Conservation (phyloP, 2,113 vertebrate genomes). For the Cebidichthys violaceus region DNA sequence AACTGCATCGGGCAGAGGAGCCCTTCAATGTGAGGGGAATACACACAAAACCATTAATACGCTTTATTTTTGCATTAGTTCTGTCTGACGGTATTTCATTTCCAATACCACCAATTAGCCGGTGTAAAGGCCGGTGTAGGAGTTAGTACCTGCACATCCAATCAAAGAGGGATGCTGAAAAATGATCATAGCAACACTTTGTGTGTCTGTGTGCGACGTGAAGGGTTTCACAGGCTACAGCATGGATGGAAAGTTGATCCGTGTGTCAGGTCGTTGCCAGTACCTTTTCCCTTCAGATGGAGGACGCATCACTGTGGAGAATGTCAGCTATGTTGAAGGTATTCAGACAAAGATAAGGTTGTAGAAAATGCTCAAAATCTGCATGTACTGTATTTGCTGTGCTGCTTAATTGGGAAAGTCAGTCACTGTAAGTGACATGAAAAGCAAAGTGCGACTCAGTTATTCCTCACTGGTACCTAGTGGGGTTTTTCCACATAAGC, state of each 20-base stretch:
- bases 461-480: not conserved
- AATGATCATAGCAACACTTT: not conserved
- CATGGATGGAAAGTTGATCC: conserved; percentile 87
- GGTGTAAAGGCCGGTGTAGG: not conserved
- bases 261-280: conserved; percentile 83
- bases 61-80: not conserved
- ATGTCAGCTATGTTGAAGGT: conserved; percentile 88
- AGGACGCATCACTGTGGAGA: conserved; percentile 91
- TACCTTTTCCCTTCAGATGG: conserved; percentile 91
- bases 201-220: conserved; percentile 22
- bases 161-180: not conserved
- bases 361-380: not conserved
- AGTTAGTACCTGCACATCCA: not conserved
- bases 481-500: not conserved
- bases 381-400: not conserved
- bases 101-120: not conserved
- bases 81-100: not conserved
- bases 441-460: not conserved
- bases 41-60: not conserved
- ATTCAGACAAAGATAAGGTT: not conserved
- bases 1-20: conserved; percentile 6
- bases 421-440: not conserved
- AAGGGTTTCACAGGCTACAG: conserved; percentile 88
- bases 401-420: not conserved
- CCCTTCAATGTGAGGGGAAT: conserved; percentile 33